A percentile compares a stretch with the other conserved stretches of the same genome.
Evolutionary conservation across 2,797 vertebrate species (phyloP).

Genomic region (Sebastes trivittatus): DNA sequence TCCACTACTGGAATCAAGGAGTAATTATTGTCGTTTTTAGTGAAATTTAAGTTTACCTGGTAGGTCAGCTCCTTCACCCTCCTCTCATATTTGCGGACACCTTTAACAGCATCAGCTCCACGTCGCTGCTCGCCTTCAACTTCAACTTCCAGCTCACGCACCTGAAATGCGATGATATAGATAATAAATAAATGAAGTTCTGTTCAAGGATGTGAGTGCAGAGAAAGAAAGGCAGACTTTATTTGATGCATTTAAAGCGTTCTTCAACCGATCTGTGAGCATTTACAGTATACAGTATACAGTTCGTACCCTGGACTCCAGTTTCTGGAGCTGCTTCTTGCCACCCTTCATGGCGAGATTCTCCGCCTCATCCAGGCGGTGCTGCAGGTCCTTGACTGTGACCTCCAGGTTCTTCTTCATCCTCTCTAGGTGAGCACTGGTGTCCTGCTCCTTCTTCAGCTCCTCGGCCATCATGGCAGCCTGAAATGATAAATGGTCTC

Average conservation of each 20-base stretch:
- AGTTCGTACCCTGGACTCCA: constrained; percentile 83
- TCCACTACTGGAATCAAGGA: not conserved
- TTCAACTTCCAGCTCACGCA: constrained; percentile 86
- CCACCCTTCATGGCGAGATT: constrained; percentile 86
- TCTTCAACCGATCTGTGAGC: not conserved
- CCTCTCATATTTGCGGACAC: constrained; percentile 87
- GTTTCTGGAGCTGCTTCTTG: constrained; percentile 92
- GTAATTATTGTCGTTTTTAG: not conserved
- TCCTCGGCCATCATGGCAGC: constrained; percentile 95
- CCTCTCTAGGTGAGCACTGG: constrained; percentile 90
- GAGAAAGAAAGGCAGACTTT: not conserved
- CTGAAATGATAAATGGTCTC: constrained; percentile 61
- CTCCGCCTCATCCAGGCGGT: constrained; percentile 75
- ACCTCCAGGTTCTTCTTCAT: constrained; percentile 91
- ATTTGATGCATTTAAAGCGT: not conserved
- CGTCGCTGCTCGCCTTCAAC: constrained; percentile 87
- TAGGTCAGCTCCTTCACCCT: constrained; percentile 87
- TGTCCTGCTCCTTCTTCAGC: constrained; percentile 93
- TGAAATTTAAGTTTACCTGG: constrained; percentile 75
- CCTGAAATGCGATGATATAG: constrained; percentile 44
- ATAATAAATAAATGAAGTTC: not conserved
- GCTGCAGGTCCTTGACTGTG: constrained; percentile 90
- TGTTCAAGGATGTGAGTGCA: not conserved
- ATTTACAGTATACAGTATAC: not conserved
- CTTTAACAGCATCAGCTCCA: constrained; percentile 85